phyloP scores from a whole-genome alignment of 2,113 vertebrate genomes.

The Micromys minutus region DNA sequence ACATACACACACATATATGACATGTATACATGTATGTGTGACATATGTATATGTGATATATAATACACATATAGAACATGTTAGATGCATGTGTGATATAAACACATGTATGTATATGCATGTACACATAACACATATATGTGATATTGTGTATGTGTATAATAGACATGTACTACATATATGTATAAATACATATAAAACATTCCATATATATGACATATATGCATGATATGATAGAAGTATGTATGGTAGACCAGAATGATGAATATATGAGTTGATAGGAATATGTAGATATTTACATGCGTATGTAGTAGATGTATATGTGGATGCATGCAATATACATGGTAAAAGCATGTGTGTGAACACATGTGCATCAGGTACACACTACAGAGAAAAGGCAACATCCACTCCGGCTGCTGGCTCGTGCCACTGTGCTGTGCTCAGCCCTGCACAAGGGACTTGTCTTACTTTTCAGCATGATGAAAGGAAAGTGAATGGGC shows the following conservation, averaged over 20 bases:
- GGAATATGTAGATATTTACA: no score
- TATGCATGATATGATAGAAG: background rate
- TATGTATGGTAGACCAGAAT: background rate
- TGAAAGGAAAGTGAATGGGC: slow-evolving; percentile 1
- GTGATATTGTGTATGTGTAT: background rate
- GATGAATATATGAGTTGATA: background rate
- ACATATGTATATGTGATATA: background rate
- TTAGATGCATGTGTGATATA: background rate
- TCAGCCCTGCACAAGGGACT: background rate
- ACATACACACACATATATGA: no score
- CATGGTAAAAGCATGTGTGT: background rate
- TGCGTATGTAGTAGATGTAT: background rate
- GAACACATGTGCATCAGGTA: background rate
- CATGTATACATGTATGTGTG: background rate
- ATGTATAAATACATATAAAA: background rate
- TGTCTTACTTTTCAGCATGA: background rate
- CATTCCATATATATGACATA: background rate
- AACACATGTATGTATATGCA: background rate
- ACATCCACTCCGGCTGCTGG: background rate
- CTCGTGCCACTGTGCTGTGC: background rate
- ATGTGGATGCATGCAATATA: no score
- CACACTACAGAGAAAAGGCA: slow-evolving; percentile 63
- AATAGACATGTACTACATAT: slow-evolving; percentile 25
- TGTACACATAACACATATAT: background rate
- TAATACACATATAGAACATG: background rate